Conservation (phyloP, 2,888 invertebrate species). For the Euzetes globulus region DNA sequence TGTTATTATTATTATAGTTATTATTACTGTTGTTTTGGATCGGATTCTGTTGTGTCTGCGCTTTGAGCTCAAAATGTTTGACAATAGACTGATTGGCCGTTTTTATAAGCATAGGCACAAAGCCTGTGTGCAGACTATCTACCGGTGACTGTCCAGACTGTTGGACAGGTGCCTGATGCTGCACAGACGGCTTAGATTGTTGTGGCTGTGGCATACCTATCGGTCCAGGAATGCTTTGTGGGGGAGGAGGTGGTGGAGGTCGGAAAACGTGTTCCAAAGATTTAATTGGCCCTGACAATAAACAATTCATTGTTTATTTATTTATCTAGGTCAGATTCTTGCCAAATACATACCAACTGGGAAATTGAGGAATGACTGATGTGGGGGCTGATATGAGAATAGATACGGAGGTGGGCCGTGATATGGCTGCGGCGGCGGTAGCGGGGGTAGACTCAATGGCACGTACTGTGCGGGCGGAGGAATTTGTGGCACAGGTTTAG, state of each 20-base stretch:
- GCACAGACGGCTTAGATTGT: neutral
- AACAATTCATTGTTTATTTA: neutral
- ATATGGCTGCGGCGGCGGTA: neutral
- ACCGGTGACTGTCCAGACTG: neutral
- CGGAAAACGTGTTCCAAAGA: neutral
- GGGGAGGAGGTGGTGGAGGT: neutral
- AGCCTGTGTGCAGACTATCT: neutral
- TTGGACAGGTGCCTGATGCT: too few relatives aligned
- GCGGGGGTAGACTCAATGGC: neutral
- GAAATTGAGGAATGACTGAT: neutral
- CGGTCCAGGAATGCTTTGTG: neutral
- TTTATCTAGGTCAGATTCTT: neutral
- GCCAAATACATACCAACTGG: neutral
- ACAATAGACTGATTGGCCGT: neutral
- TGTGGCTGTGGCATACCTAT: neutral
- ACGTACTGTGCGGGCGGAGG: neutral
- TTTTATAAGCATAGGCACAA: slow-evolving; percentile 9
- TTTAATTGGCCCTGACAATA: neutral
- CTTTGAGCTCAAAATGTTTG: neutral
- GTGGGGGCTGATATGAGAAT: neutral
- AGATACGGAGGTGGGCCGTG: neutral
- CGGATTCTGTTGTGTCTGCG: neutral
- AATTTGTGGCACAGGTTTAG: neutral
- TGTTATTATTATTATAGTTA: too few relatives aligned
- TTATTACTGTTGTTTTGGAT: neutral